Base-by-base conservation (phyloP, 1,140 invertebrate genomes). In the Elymnias hypermnestra region DNA sequence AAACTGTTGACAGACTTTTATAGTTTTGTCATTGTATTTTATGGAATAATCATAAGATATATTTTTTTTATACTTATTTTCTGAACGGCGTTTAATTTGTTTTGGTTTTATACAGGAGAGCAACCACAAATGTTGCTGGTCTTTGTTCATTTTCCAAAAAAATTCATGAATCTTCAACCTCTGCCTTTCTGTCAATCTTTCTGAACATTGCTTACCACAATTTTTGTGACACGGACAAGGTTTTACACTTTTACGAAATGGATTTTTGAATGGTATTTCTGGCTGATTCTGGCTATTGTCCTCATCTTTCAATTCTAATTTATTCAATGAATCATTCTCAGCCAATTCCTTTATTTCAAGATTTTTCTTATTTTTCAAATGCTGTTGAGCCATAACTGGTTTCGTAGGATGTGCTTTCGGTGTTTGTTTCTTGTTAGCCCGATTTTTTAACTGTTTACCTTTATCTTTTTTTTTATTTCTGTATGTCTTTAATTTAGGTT, bases 111-210 rank as follows among this genome's bases (percentile, higher is more conserved):
- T 36, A 7, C 33, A 36, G 2, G 33, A 36, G 0, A 36, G 9
- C 18, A 36, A 12, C 33, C 33, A 36, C 2, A 19, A 4, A 12
- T 36, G 33, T 21, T 36, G 33, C 10, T 12, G 9, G 10, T 3
- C 12, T 36, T 36, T 36, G 17, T 36, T n/a, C 33, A 36, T 36
- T 21, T 36, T 21, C 33, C 33, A 36, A 12, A 19, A 36, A 12
- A n/a, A n/a, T 21, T 36, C 17, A 21, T 36, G 33, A 10, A 36
- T 36, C 3, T 19, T 9, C n/a, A 21, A 4, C 33, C 33, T 36
- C 8, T 36, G 17, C 8, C 19, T 9, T 10, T 36, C 33, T 5
- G 33, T 19, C 8, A 36, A 4, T 36, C 8, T 18, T 10, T 6
- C 9, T 1, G 33, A 19, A 7, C 33, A 36, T 21, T 21, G 1